These are phyloP conservation scores for Sturnira hondurensis DNA, from an alignment of 2,113 vertebrate genomes.

Conservation along the genomic window DNA sequence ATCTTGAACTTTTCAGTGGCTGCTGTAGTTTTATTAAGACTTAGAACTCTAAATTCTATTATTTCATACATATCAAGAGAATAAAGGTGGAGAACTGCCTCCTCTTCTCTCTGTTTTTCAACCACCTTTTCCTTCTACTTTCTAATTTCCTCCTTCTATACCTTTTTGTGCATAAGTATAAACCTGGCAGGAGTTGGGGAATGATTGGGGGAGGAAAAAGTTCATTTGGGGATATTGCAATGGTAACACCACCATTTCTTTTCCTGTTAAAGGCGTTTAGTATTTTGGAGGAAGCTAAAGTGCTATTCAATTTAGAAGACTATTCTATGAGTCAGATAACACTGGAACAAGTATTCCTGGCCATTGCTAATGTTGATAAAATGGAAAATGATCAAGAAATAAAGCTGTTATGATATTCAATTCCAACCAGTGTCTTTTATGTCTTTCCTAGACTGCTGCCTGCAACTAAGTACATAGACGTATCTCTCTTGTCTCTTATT, in stretches of 20 bases:
- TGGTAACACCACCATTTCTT: background rate
- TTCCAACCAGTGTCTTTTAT: background rate
- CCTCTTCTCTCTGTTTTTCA: background rate
- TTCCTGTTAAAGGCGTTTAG: constrained; percentile 89
- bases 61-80: background rate
- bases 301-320: constrained; percentile 91
- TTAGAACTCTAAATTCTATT: background rate
- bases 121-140: background rate
- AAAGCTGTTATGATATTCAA: background rate
- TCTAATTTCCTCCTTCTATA: background rate
- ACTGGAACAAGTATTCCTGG: constrained; percentile 95
- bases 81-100: background rate
- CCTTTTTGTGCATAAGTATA: background rate
- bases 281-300: constrained; percentile 92
- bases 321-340: constrained; percentile 96
- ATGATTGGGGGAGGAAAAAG: background rate
- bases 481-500: background rate
- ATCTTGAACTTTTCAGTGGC: background rate
- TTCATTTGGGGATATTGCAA: background rate
- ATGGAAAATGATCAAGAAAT: background rate
- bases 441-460: background rate
- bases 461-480: background rate
- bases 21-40: background rate
- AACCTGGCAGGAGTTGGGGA: background rate
- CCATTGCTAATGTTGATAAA: constrained; percentile 81